Conservation (phyloP, 2,888 invertebrate species). For the Leptothorax acervorum region DNA sequence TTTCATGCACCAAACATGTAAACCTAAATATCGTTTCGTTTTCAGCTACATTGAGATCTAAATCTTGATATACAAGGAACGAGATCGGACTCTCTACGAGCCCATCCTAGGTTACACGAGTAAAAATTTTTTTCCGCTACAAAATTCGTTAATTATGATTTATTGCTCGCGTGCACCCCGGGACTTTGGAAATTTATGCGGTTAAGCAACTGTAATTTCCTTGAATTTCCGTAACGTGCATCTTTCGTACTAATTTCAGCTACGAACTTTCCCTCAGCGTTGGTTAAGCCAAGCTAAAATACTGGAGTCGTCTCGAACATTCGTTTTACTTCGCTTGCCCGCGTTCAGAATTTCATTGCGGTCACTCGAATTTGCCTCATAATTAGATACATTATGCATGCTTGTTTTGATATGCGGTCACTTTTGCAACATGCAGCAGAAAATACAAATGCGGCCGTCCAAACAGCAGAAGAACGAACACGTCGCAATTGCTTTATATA, state of each 20-base stretch:
- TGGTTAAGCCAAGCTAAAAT: conserved; percentile 67
- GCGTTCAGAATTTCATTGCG: conserved; percentile 7
- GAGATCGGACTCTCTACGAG: background rate
- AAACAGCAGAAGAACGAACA: background rate
- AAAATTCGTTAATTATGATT: conserved; percentile 45
- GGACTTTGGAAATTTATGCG: conserved; percentile 45
- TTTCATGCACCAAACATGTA: background rate
- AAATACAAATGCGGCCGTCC: background rate
- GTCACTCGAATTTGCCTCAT: conserved; percentile 35
- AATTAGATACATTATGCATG: conserved; percentile 33
- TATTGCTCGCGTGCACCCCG: conserved; percentile 26
- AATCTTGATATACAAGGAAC: background rate
- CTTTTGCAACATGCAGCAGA: background rate
- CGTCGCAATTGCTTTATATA: background rate
- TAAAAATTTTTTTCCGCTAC: conserved; percentile 18
- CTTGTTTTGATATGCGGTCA: background rate
- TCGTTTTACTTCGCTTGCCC: conserved; percentile 58
- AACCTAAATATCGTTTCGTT: background rate
- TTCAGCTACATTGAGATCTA: background rate
- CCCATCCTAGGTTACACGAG: background rate
- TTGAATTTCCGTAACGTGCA: conserved; percentile 67
- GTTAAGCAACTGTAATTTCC: conserved; percentile 69
- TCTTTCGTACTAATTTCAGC: conserved; percentile 71
- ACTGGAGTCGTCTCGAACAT: conserved; percentile 57
- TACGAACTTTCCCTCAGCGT: conserved; percentile 63